A percentile compares a stretch with the other conserved stretches of the same genome.
phyloP scores from a whole-genome alignment of 2,888 invertebrate genomes.

The Aquatica leii region DNA sequence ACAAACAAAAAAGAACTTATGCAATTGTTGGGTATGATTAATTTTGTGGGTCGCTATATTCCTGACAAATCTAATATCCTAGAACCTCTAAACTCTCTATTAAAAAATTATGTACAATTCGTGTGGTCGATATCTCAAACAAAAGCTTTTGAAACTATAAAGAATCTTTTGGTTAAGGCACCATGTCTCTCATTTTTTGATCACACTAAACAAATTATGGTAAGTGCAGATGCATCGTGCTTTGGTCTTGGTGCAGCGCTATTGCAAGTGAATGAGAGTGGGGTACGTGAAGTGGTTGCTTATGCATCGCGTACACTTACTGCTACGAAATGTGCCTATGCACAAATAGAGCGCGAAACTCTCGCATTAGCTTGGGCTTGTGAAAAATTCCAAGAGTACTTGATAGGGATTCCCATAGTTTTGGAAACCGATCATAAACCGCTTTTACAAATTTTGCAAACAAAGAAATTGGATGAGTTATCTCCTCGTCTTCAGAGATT shows the following conservation, averaged over 20 bases:
- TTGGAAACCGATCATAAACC: neutral
- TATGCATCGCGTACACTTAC: slow-evolving; percentile 42
- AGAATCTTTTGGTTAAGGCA: no score
- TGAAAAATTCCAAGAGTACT: neutral
- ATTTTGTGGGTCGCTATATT: no score
- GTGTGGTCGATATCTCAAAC: no score
- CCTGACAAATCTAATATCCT: neutral
- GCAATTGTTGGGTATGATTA: neutral
- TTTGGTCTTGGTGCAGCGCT: no score
- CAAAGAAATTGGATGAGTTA: slow-evolving; percentile 50
- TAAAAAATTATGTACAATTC: neutral
- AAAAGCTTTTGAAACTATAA: no score
- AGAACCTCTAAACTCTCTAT: slow-evolving; percentile 10
- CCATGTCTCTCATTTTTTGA: no score
- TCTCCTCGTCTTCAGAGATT: slow-evolving; percentile 54
- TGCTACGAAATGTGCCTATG: slow-evolving; percentile 49
- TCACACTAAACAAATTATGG: neutral
- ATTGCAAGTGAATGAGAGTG: neutral
- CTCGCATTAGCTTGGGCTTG: slow-evolving; percentile 1
- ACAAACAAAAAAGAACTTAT: neutral
- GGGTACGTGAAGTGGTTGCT: neutral
- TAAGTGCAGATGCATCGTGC: neutral
- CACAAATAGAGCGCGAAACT: slow-evolving; percentile 54
- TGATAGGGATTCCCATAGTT: no score
- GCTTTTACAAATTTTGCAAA: neutral